Evolutionary conservation across 2,888 invertebrate species (phyloP).

Genomic region (Aphelenchoides bicaudatus): DNA sequence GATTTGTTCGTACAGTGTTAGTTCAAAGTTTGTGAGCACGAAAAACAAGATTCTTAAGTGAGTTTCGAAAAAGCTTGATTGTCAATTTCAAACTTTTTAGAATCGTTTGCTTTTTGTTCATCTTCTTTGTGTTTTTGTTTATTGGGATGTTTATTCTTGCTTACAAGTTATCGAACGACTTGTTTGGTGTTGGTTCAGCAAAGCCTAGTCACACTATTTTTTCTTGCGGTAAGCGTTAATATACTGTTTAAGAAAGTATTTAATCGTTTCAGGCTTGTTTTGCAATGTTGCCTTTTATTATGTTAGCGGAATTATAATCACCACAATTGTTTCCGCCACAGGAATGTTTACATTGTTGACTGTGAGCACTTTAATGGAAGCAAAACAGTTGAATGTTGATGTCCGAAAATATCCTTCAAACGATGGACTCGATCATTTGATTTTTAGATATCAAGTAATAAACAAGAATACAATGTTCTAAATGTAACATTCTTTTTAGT

Average conservation of each 20-base stretch:
- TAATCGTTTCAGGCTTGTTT: not conserved
- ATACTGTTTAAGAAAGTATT: not conserved
- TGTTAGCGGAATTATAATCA: not conserved
- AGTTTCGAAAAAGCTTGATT: no score
- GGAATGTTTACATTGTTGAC: not conserved
- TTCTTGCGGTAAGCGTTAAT: not conserved
- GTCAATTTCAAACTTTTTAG: slow-evolving; percentile 3
- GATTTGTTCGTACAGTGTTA: not conserved
- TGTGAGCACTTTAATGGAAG: slow-evolving; percentile 15
- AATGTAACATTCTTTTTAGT: slow-evolving; percentile 17
- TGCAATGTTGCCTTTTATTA: slow-evolving; percentile 2
- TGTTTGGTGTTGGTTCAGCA: not conserved
- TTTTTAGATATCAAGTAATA: slow-evolving; percentile 22
- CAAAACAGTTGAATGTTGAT: slow-evolving; percentile 11
- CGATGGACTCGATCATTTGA: slow-evolving; percentile 25
- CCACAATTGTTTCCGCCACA: slow-evolving; percentile 3
- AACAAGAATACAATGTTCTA: not conserved
- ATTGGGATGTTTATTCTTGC: not conserved
- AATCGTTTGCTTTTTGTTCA: not conserved
- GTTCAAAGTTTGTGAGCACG: slow-evolving; percentile 6
- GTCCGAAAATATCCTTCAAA: slow-evolving; percentile 17
- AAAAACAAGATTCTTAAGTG: no score
- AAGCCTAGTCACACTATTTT: not conserved
- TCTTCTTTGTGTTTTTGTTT: not conserved
- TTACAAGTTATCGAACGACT: not conserved